Base-by-base conservation (phyloP, 1,140 invertebrate genomes). In the Melanaphis sacchari region DNA sequence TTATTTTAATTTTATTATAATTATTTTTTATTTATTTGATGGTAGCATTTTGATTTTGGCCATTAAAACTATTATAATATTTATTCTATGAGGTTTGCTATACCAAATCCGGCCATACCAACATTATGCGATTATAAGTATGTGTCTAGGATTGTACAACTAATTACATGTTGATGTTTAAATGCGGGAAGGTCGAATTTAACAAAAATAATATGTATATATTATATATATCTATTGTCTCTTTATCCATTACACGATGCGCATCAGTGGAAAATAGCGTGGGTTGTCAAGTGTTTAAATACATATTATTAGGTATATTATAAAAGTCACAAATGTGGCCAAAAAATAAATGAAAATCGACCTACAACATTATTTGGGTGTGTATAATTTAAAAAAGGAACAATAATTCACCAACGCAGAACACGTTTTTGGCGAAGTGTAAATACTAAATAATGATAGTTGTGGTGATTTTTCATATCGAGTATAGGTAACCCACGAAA, bases 341-440 rank as follows among this genome's bases (percentile, higher is more conserved):
- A 43, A 87, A 85, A 43, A 85, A 85, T 85, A 85, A 85, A 66
- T 43, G 6, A 43, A 46, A 46, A 46, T 46, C 26, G 15, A 87
- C 84, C 84, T n/a, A 87, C 40, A 87, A 21, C 18, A 41, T 43
- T n/a, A 11, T 84, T 11, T 38, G 38, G 38, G 82, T 24, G 38
- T 85, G 82, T 85, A 26, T 41, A 41, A 41, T 22, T 15, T 9
- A 26, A 76, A 76, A 76, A 76, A 59, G 4, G 31, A 76, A n/a
- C 59, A n/a, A 66, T n/a, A n/a, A 76, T 76, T 76, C 59, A 76
- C 59, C 59, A 76, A 76, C 59, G 59, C 59, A 76, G 59, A n/a
- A 76, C 15, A 41, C 15, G 5, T 46, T 87, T 26, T 87, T 43
- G 41, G 31, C 6, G 41, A 43, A 43, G 31, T 18, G 18, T 43